phyloP scores from a whole-genome alignment of 2,888 invertebrate genomes.

The Rhamphomyia laevipes region DNA sequence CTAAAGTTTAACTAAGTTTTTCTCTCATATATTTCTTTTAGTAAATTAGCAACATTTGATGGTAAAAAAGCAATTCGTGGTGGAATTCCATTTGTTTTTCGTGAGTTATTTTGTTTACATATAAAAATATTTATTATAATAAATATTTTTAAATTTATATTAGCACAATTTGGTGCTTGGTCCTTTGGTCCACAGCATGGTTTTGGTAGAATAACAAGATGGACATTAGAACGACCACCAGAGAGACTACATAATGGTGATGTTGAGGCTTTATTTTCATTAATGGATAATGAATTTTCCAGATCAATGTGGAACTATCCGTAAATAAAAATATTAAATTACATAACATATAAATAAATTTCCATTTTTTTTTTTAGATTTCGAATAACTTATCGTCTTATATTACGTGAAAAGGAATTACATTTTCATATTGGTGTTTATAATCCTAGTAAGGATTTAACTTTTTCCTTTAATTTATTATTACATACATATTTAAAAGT shows the following conservation, averaged over 20 bases:
- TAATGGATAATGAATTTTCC: constrained; percentile 87
- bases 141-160: background rate
- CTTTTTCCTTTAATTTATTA: constrained; percentile 83
- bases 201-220: constrained; percentile 84
- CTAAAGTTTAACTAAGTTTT: too few species aligned
- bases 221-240: constrained; percentile 83
- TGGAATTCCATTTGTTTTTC: constrained; percentile 93
- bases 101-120: constrained; percentile 52
- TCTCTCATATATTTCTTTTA: constrained; percentile 38
- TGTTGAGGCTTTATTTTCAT: constrained; percentile 81
- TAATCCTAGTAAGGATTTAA: constrained; percentile 85
- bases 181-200: constrained; percentile 92
- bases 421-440: constrained; percentile 89
- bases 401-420: constrained; percentile 79
- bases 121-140: background rate
- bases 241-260: constrained; percentile 81
- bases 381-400: constrained; percentile 82
- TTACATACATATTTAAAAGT: constrained; percentile 94
- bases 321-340: constrained; percentile 44
- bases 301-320: constrained; percentile 90
- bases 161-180: constrained; percentile 94
- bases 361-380: constrained; percentile 46
- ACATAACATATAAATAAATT: background rate
- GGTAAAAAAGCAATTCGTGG: constrained; percentile 93
- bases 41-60: constrained; percentile 91